Base-by-base conservation (phyloP, 2,797 vertebrate species). In the Gallirallus australis region DNA sequence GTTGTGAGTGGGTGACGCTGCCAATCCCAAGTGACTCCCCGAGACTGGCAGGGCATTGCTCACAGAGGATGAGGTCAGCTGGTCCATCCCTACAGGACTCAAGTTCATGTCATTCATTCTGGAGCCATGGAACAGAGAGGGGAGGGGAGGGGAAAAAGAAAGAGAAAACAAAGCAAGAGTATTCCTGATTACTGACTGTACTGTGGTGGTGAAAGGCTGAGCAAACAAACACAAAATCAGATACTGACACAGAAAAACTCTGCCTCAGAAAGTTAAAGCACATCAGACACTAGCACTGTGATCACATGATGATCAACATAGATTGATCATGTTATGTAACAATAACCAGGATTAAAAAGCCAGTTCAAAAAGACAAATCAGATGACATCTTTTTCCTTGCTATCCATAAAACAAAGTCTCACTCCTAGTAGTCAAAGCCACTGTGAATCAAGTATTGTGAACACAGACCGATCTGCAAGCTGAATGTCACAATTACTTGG, bases 71-170 rank as follows among this genome's bases (percentile, higher is more conserved):
- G 99, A 98, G 73, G 98, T 99, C 96, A 99, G 98, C 98, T 99
- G 99, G 97, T 99, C 99, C 99, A 99, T 99, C 96, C 99, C 99
- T 97, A 99, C 99, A 35, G 99, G 98, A 97, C 99, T 99, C 95
- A 99, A 97, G 98, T 99, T 99, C 98, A 99, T 99, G 94, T 99
- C 99, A 96, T 99, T 99, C 99, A 99, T 99, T 95, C 99, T 99
- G 91, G 54, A 59, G 77, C 76, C 60, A 95, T n/a, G 28, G 86
- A 25, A 94, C 19, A 90, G 52, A 69, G 5, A 75, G 2, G 7
- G 31, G 23, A 76, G 15, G 16, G 52, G 42, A 76, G 15, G 16
- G 52, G 42, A 76, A 82, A 56, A 80, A 20, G 30, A 79, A 12
- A 42, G 31, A 82, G 16, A 85, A 88, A 96, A n/a, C 91, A 45